Evolutionary conservation across 37 sponge, comb jelly and placozoan genomes (phyloP).

Genomic region (Haliclona indistincta): DNA sequence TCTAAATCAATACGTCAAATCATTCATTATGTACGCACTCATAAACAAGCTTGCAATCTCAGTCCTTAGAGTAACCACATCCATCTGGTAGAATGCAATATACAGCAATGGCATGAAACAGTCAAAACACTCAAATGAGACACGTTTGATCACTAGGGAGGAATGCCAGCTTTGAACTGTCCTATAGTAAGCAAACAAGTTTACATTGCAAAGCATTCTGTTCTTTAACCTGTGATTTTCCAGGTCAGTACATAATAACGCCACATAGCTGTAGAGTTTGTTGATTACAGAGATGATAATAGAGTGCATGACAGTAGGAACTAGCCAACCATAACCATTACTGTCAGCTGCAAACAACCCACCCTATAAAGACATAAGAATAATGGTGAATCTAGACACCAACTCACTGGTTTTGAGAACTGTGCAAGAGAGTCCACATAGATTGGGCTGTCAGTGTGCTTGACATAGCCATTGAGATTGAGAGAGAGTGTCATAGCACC

Average conservation of each 20-base stretch:
- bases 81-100: constrained; percentile 81
- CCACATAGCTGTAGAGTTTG: constrained; percentile 56
- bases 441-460: constrained; percentile 63
- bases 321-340: constrained; percentile 69
- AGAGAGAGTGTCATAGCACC: constrained; percentile 73
- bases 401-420: constrained; percentile 70
- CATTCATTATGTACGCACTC: constrained; percentile 36
- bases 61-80: constrained; percentile 58
- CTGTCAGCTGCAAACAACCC: constrained; percentile 74
- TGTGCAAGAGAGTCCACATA: constrained; percentile 49
- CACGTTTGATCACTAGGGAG: constrained; percentile 75
- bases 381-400: background rate
- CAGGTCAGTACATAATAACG: constrained; percentile 61
- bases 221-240: constrained; percentile 70
- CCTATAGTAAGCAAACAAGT: constrained; percentile 14
- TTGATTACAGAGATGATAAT: constrained; percentile 54
- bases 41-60: constrained; percentile 77
- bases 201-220: background rate
- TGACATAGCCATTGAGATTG: constrained; percentile 77
- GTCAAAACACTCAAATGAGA: constrained; percentile 78
- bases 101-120: constrained; percentile 88
- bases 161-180: constrained; percentile 63
- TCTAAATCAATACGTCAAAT: background rate
- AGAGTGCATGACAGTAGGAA: constrained; percentile 67
- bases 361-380: constrained; percentile 41